phyloP scores from a whole-genome alignment of 1,140 invertebrate species.

The Cepaea nemoralis region DNA sequence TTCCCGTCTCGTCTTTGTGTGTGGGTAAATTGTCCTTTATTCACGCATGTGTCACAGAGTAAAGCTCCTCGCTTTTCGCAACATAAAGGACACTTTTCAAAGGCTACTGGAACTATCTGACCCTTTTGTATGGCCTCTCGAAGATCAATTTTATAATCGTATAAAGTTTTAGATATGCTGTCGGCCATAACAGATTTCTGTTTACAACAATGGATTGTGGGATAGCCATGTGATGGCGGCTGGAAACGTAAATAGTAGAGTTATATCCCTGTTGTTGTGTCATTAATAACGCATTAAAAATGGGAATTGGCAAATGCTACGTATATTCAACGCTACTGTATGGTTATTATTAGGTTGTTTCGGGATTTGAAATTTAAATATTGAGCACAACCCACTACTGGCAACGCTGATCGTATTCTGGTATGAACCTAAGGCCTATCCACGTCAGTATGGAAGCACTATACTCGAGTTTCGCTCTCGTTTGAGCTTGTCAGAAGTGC shows the following conservation, averaged over 20 bases:
- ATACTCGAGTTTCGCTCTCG: no score
- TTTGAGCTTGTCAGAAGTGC: no score
- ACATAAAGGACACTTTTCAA: conserved; percentile 42
- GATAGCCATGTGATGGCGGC: conserved; percentile 42
- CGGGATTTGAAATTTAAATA: no score
- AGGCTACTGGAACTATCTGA: conserved; percentile 35
- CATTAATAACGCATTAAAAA: no score
- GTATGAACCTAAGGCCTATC: no score
- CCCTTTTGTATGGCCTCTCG: conserved; percentile 32
- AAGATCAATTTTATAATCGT: conserved; percentile 30
- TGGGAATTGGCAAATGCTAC: no score
- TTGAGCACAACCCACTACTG: no score
- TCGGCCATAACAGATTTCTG: conserved; percentile 43
- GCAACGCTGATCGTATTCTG: no score
- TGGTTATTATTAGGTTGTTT: no score
- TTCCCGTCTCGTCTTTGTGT: conserved; percentile 29
- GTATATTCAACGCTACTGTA: no score
- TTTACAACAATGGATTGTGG: conserved; percentile 38
- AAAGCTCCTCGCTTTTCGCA: conserved; percentile 29
- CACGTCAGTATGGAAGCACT: no score
- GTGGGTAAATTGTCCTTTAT: conserved; percentile 33
- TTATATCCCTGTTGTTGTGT: conserved; percentile 3
- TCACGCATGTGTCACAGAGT: conserved; percentile 36
- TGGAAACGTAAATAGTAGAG: conserved; percentile 43
- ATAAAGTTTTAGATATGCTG: conserved; percentile 33